Conservation (phyloP, 1,140 invertebrate species). For the Melipona quadrifasciata region DNA sequence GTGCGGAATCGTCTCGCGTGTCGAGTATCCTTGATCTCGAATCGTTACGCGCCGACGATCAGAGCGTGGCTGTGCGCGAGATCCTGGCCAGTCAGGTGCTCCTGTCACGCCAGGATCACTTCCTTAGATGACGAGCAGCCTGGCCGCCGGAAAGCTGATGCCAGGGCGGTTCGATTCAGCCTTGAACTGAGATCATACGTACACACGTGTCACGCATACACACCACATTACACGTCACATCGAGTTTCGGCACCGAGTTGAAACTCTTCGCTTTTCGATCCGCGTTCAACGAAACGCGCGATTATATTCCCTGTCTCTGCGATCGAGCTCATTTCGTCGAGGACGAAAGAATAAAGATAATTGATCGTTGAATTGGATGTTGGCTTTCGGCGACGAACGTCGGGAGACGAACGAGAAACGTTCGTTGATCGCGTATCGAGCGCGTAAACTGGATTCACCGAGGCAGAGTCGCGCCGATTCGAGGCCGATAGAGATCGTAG, state of each 20-base stretch:
- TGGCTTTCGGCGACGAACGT: neutral
- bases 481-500: neutral
- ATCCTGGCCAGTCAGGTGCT: constrained; percentile 58
- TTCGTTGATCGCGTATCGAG: neutral
- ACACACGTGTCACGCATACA: neutral
- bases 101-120: constrained; percentile 71
- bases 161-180: constrained; percentile 68
- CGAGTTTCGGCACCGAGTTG: neutral
- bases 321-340: neutral
- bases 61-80: constrained; percentile 28
- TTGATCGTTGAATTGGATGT: neutral
- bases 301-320: neutral
- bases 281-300: neutral
- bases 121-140: constrained; percentile 79
- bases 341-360: neutral
- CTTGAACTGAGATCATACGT: constrained; percentile 38
- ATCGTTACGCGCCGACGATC: constrained; percentile 19
- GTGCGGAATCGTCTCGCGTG: constrained; percentile 37
- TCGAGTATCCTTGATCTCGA: constrained; percentile 42
- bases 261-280: neutral
- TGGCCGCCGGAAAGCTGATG: constrained; percentile 73
- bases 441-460: neutral
- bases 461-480: neutral
- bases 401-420: neutral
- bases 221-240: neutral